phyloP scores from a whole-genome alignment of 2,797 vertebrate genomes.

The Tapera naevia region DNA sequence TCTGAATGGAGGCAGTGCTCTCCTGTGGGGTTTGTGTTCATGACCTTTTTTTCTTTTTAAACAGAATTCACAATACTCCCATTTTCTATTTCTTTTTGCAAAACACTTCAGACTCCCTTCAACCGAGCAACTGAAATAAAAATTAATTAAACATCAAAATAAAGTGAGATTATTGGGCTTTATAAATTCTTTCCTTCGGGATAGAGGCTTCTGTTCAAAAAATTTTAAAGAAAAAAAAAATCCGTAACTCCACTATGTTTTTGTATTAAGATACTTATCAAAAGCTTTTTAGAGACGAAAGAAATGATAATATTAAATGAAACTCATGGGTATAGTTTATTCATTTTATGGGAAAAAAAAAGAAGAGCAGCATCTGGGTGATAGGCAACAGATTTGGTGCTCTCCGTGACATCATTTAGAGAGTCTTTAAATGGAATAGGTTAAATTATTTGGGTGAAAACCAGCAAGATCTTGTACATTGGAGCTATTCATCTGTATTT shows the following conservation, averaged over 20 bases:
- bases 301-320: not conserved
- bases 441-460: not conserved
- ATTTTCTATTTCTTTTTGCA: not conserved
- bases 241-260: not conserved
- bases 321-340: not conserved
- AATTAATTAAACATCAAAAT: slow-evolving; percentile 44
- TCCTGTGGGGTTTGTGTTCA: not conserved
- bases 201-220: not conserved
- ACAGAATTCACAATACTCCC: not conserved
- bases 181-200: slow-evolving; percentile 7
- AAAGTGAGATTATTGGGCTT: slow-evolving; percentile 12
- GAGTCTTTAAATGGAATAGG: not conserved
- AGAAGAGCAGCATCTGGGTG: not conserved
- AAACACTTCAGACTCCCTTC: not conserved
- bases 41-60: not conserved
- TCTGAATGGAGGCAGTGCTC: slow-evolving; percentile 5
- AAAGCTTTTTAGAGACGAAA: not conserved
- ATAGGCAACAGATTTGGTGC: not conserved
- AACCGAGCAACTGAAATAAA: slow-evolving; percentile 40
- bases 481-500: not conserved
- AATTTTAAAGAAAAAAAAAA: not conserved
- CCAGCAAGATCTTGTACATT: fast-evolving
- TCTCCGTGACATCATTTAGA: not conserved
- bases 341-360: not conserved
- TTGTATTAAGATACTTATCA: slow-evolving; percentile 15